phyloP scores from a whole-genome alignment of 2,113 vertebrate genomes.

The Otus sunia region DNA sequence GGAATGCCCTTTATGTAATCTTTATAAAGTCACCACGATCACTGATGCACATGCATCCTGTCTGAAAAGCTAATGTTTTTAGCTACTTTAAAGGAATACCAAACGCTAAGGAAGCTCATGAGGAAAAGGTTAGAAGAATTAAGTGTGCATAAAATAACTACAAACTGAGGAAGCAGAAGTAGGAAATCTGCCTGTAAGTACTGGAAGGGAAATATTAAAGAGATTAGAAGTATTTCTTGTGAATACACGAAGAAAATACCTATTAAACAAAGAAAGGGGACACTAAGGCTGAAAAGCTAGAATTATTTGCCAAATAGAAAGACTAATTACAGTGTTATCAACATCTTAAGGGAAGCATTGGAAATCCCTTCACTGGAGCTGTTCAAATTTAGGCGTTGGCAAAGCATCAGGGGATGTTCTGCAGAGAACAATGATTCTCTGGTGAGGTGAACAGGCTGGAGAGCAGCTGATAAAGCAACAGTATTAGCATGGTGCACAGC shows the following conservation, averaged over 20 bases:
- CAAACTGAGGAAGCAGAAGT: neutral
- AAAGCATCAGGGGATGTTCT: neutral
- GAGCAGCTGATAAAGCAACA: slow-evolving; percentile 34
- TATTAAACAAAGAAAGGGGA: slow-evolving; percentile 9
- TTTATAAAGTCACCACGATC: slow-evolving; percentile 24
- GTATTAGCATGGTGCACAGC: neutral
- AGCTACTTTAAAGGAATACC: neutral
- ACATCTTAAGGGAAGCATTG: neutral
- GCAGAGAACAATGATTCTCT: slow-evolving; percentile 35
- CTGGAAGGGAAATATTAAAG: neutral
- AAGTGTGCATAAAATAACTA: neutral
- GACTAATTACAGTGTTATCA: slow-evolving; percentile 49
- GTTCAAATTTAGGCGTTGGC: slow-evolving; percentile 36
- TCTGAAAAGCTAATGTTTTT: neutral
- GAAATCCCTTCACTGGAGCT: slow-evolving; percentile 32
- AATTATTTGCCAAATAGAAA: slow-evolving; percentile 36
- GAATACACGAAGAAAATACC: neutral
- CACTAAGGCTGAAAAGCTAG: neutral
- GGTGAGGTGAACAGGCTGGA: slow-evolving; percentile 46
- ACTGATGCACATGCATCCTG: neutral
- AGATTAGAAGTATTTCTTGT: neutral
- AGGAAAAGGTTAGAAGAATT: slow-evolving; percentile 36
- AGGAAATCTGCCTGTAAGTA: neutral
- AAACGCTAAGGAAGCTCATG: neutral
- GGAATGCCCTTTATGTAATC: slow-evolving; percentile 28